Percentiles rank a stretch among this genome's conserved stretches.
phyloP scores from a whole-genome alignment of 1,140 invertebrate species.

The Adelges cooleyi region DNA sequence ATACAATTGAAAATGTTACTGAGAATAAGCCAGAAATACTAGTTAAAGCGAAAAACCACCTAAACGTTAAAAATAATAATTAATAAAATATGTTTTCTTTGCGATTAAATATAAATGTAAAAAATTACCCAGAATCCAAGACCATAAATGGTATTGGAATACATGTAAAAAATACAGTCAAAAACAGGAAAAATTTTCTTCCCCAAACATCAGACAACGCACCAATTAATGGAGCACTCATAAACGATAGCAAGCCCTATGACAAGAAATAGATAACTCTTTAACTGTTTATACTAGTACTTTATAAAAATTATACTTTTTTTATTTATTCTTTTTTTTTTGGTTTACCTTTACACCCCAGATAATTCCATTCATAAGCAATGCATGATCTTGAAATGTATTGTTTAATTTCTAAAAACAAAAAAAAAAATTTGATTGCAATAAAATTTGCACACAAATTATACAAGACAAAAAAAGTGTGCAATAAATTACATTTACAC shows the following conservation, averaged over 20 bases:
- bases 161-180: slow-evolving; percentile 99
- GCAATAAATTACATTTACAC: no score
- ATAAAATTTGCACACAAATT: slow-evolving; percentile 17
- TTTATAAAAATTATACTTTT: slow-evolving; percentile 11
- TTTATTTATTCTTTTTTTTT: neutral
- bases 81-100: no score
- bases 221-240: slow-evolving; percentile 92
- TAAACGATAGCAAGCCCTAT: slow-evolving; percentile 92
- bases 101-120: neutral
- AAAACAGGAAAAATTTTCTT: slow-evolving; percentile 91
- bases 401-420: slow-evolving; percentile 79
- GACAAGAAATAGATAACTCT: slow-evolving; percentile 19
- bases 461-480: no score
- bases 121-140: slow-evolving; percentile 82
- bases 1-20: slow-evolving; percentile 97
- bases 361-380: slow-evolving; percentile 98
- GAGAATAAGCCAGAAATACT: slow-evolving; percentile 97
- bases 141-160: slow-evolving; percentile 97
- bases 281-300: slow-evolving; percentile 5
- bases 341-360: slow-evolving; percentile 76
- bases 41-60: slow-evolving; percentile 99
- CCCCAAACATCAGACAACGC: slow-evolving; percentile 97
- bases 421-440: slow-evolving; percentile 33
- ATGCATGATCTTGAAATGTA: slow-evolving; percentile 97
- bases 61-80: no score